Percentiles rank a stretch among this genome's conserved stretches.
Conservation (phyloP, 2,888 invertebrate species). For the Odontomyia ornata region DNA sequence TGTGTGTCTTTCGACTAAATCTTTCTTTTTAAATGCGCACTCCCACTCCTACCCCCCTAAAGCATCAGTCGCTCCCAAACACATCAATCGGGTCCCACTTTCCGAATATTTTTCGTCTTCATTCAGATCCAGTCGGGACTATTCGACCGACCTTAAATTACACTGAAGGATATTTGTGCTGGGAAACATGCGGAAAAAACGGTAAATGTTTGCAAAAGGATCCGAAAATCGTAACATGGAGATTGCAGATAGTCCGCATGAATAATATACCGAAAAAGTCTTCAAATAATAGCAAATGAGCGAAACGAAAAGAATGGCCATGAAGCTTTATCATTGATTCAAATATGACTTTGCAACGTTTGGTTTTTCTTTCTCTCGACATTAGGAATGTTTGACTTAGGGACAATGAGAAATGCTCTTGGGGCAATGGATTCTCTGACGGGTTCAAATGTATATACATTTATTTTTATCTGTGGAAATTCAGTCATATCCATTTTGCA, state of each 20-base stretch:
- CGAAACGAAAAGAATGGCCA: conserved; percentile 39
- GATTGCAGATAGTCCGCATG: conserved; percentile 46
- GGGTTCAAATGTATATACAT: conserved; percentile 1
- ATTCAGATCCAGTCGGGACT: no score
- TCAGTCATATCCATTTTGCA: conserved; percentile 49
- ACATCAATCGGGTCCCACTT: no score
- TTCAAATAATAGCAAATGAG: conserved; percentile 49
- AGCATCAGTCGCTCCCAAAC: no score
- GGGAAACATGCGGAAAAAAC: background rate
- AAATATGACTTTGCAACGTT: conserved; percentile 19
- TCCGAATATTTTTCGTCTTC: no score
- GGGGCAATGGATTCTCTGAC: background rate
- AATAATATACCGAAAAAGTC: conserved; percentile 49
- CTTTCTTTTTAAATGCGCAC: background rate
- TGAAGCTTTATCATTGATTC: background rate
- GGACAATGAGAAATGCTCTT: background rate
- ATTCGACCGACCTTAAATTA: no score
- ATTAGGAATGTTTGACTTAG: background rate
- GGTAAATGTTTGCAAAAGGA: background rate
- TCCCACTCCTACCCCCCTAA: background rate
- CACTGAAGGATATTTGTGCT: conserved; percentile 2
- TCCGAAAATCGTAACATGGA: conserved; percentile 32
- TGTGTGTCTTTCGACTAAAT: background rate
- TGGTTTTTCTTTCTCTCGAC: conserved; percentile 8
- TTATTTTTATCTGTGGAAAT: conserved; percentile 47